These are phyloP conservation scores for Andrena marginata DNA, from an alignment of 2,888 invertebrate genomes.

Conservation along the genomic window DNA sequence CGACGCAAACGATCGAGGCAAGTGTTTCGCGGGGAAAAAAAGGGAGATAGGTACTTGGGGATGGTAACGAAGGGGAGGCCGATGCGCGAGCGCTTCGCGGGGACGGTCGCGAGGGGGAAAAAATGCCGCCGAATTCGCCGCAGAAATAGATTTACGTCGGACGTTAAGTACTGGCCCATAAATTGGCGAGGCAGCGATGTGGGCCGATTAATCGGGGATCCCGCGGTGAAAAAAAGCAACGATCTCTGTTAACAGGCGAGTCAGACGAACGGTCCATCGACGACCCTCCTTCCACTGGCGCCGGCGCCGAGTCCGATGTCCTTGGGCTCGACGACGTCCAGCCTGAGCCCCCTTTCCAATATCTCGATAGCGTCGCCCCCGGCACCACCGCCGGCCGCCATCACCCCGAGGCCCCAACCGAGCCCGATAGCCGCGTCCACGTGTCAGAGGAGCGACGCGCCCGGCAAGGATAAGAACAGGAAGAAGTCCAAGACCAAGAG, in stretches of 20 bases:
- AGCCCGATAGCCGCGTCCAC: slow-evolving; percentile 84
- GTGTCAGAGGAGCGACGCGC: slow-evolving; percentile 88
- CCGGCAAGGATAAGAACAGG: slow-evolving; percentile 89
- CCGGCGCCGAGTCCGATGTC: slow-evolving; percentile 86
- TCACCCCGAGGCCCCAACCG: slow-evolving; percentile 85
- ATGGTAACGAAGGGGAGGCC: slow-evolving; percentile 3
- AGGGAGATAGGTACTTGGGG: background rate
- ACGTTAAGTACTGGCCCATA: slow-evolving; percentile 46
- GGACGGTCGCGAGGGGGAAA: background rate
- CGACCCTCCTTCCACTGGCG: slow-evolving; percentile 86
- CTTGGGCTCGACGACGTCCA: slow-evolving; percentile 88
- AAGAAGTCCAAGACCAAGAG: slow-evolving; percentile 94
- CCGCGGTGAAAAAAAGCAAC: slow-evolving; percentile 45
- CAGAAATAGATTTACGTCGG: slow-evolving; percentile 52
- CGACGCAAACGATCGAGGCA: background rate
- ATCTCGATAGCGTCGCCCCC: slow-evolving; percentile 89
- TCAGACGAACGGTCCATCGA: slow-evolving; percentile 79
- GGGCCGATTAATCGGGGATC: slow-evolving; percentile 56
- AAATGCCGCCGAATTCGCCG: slow-evolving; percentile 2
- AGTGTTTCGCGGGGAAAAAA: background rate
- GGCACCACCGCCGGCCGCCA: slow-evolving; percentile 86
- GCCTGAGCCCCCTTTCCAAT: slow-evolving; percentile 88
- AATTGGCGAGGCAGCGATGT: slow-evolving; percentile 39
- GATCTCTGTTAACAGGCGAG: slow-evolving; percentile 76
- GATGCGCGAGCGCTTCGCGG: background rate